Evolutionary conservation across 2,888 invertebrate genomes (phyloP).

Genomic region (Caenorhabditis sinica): DNA sequence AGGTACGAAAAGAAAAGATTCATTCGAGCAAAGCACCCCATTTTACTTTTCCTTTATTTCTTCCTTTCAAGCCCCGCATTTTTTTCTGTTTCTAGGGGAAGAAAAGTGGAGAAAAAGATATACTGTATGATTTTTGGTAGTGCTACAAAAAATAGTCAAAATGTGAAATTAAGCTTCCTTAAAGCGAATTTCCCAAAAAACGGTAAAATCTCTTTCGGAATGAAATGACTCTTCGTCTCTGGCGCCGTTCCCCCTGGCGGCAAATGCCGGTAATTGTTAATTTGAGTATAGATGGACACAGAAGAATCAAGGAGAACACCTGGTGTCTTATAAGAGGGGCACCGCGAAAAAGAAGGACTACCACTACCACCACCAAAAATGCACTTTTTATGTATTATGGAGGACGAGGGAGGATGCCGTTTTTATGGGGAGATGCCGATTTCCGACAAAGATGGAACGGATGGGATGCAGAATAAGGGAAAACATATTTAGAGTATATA

Average conservation of each 20-base stretch:
- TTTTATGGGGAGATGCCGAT: conserved; percentile 29
- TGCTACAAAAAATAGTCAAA: too few relatives aligned
- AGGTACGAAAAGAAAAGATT: conserved; percentile 6
- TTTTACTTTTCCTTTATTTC: too few relatives aligned
- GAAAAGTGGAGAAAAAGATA: too few relatives aligned
- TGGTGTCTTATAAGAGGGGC: conserved; percentile 27
- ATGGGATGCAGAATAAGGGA: background rate
- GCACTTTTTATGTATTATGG: conserved; percentile 60
- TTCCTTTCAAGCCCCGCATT: too few relatives aligned
- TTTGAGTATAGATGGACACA: conserved; percentile 10
- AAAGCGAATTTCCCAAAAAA: background rate
- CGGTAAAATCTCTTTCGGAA: background rate
- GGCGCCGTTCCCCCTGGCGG: conserved; percentile 16
- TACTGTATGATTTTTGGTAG: background rate
- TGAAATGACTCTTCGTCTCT: background rate
- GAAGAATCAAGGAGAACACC: conserved; percentile 40
- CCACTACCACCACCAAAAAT: conserved; percentile 25
- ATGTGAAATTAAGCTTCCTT: too few relatives aligned
- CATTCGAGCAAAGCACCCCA: too few relatives aligned
- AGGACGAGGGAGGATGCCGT: conserved; percentile 23
- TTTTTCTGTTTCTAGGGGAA: background rate
- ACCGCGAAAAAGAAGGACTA: background rate
- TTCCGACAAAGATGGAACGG: conserved; percentile 29
- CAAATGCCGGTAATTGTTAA: conserved; percentile 48
- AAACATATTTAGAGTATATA: conserved; percentile 7